Evolutionary conservation across 2,113 vertebrate genomes (phyloP), one percentile per base, ranked within the genome.

Genomic region (Gallinago undulata): DNA sequence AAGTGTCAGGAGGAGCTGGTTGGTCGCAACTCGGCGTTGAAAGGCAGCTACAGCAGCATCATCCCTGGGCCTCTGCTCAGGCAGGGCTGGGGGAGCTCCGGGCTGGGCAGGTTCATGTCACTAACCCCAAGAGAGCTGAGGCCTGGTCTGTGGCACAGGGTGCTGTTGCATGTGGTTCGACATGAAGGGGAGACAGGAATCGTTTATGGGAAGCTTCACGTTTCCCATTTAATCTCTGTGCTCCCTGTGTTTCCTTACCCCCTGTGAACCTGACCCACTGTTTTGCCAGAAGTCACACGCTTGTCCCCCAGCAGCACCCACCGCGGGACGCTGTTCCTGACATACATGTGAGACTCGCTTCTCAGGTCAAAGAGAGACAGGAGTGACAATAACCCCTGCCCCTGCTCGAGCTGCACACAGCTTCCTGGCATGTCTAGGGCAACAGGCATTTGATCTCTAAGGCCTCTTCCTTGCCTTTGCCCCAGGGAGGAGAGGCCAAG

Each of bases 321-420:
- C 78, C 24, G 63, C 1, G 8, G 37, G 77, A 13, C 8, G 76
- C 80, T 50, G 47, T 4, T 60, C 31, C 59, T 73, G 67, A 17
- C 39, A 1, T 1, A 35, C n/a, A 4, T 0, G 11, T 12, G 39
- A 31, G 53, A 11, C 47, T 47, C 1, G 0, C 24, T 22, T 5
- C 64, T 67, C 33, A 13, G 88, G 79, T 87, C 87, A 68, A 3
- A 66, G 70, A 77, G 79, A 63, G 72, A 31, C 84, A 70, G 47
- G 13, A 12, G 12, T 9, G 51, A 24, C 79, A 74, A 15, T 16
- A 67, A 4, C 35, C 67, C 39, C 68, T 87, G 75, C 47, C 72
- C 56, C 75, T 53, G 0, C 45, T 73, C 1, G 1, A 56, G 90
- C 78, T 55, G 63, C 72, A 66, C 55, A 6, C 72, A 41, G 70